Evolutionary conservation across 2,797 vertebrate genomes (phyloP).

Genomic region (Falco biarmicus): DNA sequence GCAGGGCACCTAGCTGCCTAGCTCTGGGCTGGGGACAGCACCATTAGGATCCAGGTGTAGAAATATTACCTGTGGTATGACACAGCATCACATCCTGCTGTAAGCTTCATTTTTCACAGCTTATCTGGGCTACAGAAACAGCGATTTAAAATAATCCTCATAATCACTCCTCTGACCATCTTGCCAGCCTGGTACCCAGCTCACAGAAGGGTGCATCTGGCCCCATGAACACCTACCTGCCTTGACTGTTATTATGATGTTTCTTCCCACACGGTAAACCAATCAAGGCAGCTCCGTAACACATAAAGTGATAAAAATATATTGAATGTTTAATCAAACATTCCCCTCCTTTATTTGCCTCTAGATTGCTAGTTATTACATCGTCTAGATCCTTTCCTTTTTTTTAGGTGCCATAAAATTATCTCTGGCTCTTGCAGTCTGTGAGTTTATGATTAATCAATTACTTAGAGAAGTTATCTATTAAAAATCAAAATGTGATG

Average conservation of each 20-base stretch:
- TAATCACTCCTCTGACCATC: neutral
- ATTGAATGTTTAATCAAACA: conserved; percentile 58
- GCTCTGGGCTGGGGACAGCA: neutral
- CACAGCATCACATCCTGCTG: neutral
- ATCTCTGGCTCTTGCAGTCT: conserved; percentile 36
- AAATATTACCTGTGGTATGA: neutral
- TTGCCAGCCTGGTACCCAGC: neutral
- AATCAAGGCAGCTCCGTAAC: neutral
- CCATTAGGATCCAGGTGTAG: neutral
- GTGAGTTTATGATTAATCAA: conserved; percentile 73
- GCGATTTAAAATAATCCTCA: neutral
- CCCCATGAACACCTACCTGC: neutral
- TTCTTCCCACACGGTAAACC: neutral
- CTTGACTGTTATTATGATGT: neutral
- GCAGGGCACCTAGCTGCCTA: neutral
- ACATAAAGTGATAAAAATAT: neutral
- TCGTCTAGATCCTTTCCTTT: neutral
- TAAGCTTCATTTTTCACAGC: neutral
- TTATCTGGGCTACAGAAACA: neutral
- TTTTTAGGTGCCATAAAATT: conserved; percentile 50
- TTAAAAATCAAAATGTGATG: conserved; percentile 44
- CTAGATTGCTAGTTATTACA: conserved; percentile 43
- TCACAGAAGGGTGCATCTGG: neutral
- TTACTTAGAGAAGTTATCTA: conserved; percentile 61
- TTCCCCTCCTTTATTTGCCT: conserved; percentile 35